Evolutionary conservation across 2,113 vertebrate genomes (phyloP).

Genomic region (Chaetorhynchus papuensis): DNA sequence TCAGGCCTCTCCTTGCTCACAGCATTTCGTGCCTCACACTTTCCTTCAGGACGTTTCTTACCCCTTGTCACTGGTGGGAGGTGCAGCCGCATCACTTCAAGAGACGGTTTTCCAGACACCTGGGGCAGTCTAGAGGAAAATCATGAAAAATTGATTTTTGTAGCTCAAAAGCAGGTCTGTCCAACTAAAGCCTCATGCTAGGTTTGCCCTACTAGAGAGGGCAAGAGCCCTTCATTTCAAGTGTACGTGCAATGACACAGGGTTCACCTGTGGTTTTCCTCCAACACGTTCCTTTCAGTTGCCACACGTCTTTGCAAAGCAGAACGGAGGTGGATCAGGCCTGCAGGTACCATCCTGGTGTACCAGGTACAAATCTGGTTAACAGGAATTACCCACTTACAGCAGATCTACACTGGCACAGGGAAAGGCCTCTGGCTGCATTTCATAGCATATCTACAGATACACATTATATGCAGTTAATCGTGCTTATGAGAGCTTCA

Average conservation of each 20-base stretch:
- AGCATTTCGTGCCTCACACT: neutral
- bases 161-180: neutral
- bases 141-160: neutral
- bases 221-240: neutral
- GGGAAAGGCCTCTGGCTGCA: neutral
- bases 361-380: neutral
- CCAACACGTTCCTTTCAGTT: neutral
- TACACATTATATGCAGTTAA: neutral
- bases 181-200: neutral
- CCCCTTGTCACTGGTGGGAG: neutral
- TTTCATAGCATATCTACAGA: neutral
- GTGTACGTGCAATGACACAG: accelerated
- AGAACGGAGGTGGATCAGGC: neutral
- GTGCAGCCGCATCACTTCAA: neutral
- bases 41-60: neutral
- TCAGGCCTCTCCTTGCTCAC: neutral
- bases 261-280: neutral
- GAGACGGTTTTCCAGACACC: neutral
- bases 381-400: neutral
- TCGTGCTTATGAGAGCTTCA: neutral
- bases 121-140: neutral
- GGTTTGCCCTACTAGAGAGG: neutral
- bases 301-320: neutral
- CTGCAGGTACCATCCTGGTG: neutral
- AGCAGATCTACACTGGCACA: neutral